These are phyloP conservation scores for Drosophila fuyamai DNA, from an alignment of 1,140 invertebrate species.

Conservation along the genomic window DNA sequence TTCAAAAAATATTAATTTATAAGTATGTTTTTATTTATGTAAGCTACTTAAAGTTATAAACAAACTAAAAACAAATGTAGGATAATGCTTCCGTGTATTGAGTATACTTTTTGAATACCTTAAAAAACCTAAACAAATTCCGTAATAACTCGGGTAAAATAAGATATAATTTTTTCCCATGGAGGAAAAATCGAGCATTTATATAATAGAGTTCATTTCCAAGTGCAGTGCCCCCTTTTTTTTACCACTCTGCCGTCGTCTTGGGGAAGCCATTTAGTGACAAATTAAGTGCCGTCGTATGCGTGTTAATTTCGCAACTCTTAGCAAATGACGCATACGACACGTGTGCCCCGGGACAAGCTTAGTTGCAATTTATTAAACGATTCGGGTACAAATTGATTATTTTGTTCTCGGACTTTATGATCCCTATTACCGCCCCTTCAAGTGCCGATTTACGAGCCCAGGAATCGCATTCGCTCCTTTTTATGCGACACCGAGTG, in stretches of 20 bases:
- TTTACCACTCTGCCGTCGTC: slow-evolving; percentile 6
- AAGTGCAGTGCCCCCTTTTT: background rate
- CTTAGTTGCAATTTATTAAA: slow-evolving; percentile 79
- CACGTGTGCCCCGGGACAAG: slow-evolving; percentile 21
- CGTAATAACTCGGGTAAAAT: too few relatives aligned
- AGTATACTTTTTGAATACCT: too few relatives aligned
- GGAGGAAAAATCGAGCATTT: too few relatives aligned
- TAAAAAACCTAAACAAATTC: too few relatives aligned
- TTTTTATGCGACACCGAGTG: slow-evolving; percentile 60
- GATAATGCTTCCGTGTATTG: too few relatives aligned
- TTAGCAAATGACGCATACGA: slow-evolving; percentile 69
- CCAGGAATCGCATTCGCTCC: slow-evolving; percentile 47
- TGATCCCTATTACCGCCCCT: slow-evolving; percentile 45
- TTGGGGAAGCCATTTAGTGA: slow-evolving; percentile 67
- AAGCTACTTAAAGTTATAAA: too few relatives aligned
- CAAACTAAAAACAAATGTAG: too few relatives aligned
- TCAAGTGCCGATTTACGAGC: slow-evolving; percentile 65
- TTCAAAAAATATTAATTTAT: too few relatives aligned
- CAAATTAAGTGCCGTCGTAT: slow-evolving; percentile 77
- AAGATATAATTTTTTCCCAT: too few relatives aligned
- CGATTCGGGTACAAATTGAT: slow-evolving; percentile 72
- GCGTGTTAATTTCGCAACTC: slow-evolving; percentile 75
- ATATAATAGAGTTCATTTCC: background rate
- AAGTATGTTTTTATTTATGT: too few relatives aligned
- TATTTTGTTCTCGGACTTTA: slow-evolving; percentile 72